These are phyloP conservation scores for Mustelus asterias DNA, from an alignment of 2,113 vertebrate species.

Conservation along the genomic window DNA sequence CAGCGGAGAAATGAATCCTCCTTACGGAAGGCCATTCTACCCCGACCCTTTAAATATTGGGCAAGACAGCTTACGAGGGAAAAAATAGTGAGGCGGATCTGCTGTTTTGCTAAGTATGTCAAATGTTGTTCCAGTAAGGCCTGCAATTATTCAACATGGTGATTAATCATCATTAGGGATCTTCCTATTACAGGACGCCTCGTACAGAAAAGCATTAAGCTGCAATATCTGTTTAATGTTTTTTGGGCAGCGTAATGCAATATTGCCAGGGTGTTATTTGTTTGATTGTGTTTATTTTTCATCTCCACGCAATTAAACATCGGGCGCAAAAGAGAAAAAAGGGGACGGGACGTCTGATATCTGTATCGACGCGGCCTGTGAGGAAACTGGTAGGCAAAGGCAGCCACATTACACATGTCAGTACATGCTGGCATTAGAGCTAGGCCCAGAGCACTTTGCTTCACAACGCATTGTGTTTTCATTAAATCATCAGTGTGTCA, in stretches of 20 bases:
- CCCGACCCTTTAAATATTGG: slow-evolving; percentile 75
- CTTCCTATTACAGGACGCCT: background rate
- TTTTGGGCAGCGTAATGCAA: background rate
- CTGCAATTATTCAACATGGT: background rate
- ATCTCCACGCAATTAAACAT: slow-evolving; percentile 3
- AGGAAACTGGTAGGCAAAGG: too few species aligned
- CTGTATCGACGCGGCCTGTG: too few species aligned
- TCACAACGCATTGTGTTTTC: slow-evolving; percentile 30
- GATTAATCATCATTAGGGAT: slow-evolving; percentile 28
- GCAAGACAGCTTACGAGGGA: slow-evolving; percentile 74
- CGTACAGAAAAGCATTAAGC: slow-evolving; percentile 24
- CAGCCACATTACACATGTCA: slow-evolving; percentile 18
- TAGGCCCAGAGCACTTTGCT: background rate
- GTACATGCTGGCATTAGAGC: background rate
- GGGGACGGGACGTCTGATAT: background rate
- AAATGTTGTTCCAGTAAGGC: slow-evolving; percentile 16
- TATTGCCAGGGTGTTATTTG: background rate
- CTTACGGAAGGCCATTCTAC: slow-evolving; percentile 54
- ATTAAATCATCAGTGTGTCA: slow-evolving; percentile 35
- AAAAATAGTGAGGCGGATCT: background rate
- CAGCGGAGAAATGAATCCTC: slow-evolving; percentile 72
- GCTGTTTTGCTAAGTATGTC: slow-evolving; percentile 18
- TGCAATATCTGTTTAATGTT: slow-evolving; percentile 10
- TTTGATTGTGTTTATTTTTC: slow-evolving; percentile 17
- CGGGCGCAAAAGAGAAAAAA: background rate